A percentile compares a stretch with the other conserved stretches of the same genome.
Evolutionary conservation across 92 coral and sea anemone genomes (phyloP).

Genomic region (Pocillopora meandrina): DNA sequence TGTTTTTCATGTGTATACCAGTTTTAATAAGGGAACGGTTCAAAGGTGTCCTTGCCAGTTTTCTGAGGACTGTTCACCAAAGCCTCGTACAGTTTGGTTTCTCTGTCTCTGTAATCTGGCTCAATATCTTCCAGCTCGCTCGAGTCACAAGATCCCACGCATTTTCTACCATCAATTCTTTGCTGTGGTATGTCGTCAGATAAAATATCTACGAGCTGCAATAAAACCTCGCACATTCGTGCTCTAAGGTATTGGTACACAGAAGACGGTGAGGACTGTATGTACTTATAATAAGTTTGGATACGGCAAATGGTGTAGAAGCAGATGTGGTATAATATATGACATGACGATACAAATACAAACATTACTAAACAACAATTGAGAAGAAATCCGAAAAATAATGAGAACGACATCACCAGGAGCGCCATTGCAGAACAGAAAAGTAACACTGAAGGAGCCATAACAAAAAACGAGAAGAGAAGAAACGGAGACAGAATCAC

Average conservation of each 20-base stretch:
- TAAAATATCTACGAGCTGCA: conserved; percentile 10
- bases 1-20: too few species aligned
- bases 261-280: neutral
- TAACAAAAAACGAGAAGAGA: neutral
- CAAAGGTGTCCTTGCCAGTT: conserved; percentile 20
- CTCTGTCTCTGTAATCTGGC: conserved; percentile 46
- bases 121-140: conserved; percentile 44
- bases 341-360: neutral
- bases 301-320: neutral
- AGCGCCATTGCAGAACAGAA: neutral
- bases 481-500: conserved; percentile 6
- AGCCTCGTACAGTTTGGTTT: conserved; percentile 35
- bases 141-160: neutral
- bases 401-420: conserved; percentile 5
- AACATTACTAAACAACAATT: neutral
- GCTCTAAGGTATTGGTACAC: neutral
- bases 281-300: neutral
- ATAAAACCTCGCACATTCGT: neutral
- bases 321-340: neutral
- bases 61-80: conserved; percentile 13
- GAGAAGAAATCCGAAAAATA: conserved; percentile 6
- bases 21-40: conserved; percentile 20
- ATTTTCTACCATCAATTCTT: neutral
- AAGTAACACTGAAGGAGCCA: neutral
- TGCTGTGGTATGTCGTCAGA: conserved; percentile 3